Conservation (phyloP, 2,888 invertebrate genomes). For the Digitonthophagus gazella region DNA sequence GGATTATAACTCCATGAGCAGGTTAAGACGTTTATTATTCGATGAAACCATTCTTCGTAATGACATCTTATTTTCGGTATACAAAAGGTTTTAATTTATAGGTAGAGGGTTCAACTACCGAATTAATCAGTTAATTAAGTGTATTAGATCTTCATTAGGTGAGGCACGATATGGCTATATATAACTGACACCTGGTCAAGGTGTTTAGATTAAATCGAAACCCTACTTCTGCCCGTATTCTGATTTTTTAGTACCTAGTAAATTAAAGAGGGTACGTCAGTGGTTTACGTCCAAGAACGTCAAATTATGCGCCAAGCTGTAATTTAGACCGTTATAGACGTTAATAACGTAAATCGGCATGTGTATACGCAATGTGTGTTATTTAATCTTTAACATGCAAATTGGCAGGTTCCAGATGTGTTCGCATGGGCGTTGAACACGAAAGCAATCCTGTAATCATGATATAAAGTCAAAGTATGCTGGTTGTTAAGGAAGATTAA, state of each 20-base stretch:
- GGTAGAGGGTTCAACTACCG: no score
- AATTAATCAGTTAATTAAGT: neutral
- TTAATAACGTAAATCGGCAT: neutral
- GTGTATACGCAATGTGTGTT: neutral
- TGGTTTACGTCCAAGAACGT: no score
- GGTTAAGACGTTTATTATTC: neutral
- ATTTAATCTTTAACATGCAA: neutral
- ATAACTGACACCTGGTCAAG: neutral
- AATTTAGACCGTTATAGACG: neutral
- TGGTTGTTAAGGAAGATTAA: neutral
- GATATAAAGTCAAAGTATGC: neutral
- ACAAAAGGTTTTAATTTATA: no score
- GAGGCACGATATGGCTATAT: neutral
- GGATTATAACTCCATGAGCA: neutral
- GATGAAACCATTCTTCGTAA: no score
- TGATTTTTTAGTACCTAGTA: no score
- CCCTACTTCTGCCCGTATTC: neutral
- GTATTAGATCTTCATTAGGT: neutral
- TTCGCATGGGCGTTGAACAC: neutral
- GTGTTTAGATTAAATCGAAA: neutral
- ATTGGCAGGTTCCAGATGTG: neutral
- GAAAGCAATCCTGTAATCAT: neutral
- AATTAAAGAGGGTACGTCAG: no score
- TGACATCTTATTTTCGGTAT: no score
- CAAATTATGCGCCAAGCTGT: neutral